phyloP scores from a whole-genome alignment of 2,797 vertebrate genomes.

The Epinephelus coioides region DNA sequence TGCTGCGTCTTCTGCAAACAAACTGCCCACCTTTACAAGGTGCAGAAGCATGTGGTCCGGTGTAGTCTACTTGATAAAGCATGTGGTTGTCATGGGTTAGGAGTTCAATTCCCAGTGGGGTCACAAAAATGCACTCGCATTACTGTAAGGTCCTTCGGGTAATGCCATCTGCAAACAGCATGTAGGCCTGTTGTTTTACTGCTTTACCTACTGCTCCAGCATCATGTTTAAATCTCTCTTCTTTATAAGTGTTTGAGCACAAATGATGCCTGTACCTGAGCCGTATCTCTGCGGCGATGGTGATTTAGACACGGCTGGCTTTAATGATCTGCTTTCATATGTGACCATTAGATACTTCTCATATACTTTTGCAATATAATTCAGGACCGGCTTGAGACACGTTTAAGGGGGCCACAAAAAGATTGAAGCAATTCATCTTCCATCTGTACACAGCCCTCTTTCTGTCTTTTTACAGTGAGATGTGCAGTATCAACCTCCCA shows the following conservation, averaged over 20 bases:
- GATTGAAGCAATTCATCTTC: conserved; percentile 44
- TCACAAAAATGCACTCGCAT: conserved; percentile 60
- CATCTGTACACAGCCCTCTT: conserved; percentile 9
- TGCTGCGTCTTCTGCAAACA: conserved; percentile 13
- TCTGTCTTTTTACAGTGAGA: not conserved
- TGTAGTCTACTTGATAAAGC: conserved; percentile 45
- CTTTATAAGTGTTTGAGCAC: conserved; percentile 1
- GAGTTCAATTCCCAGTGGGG: conserved; percentile 67
- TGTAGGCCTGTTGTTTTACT: conserved; percentile 58
- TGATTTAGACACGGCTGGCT: conserved; percentile 13
- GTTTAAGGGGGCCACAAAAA: conserved; percentile 46
- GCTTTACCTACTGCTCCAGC: conserved; percentile 30
- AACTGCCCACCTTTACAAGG: conserved; percentile 56
- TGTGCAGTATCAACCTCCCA: not conserved
- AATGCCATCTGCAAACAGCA: conserved; percentile 70
- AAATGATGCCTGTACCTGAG: conserved; percentile 11
- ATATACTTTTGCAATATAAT: conserved; percentile 15
- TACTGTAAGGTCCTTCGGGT: conserved; percentile 54
- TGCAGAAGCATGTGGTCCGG: conserved; percentile 24
- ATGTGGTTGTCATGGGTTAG: conserved; percentile 59
- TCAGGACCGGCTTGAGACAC: conserved; percentile 21
- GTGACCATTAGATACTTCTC: conserved; percentile 12
- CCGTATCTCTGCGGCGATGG: conserved; percentile 10
- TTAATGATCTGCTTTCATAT: conserved; percentile 32
- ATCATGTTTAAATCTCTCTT: conserved; percentile 30